Percentiles rank a stretch among this genome's conserved stretches.
phyloP scores from a whole-genome alignment of 2,113 vertebrate species.

The Galeopterus variegatus region DNA sequence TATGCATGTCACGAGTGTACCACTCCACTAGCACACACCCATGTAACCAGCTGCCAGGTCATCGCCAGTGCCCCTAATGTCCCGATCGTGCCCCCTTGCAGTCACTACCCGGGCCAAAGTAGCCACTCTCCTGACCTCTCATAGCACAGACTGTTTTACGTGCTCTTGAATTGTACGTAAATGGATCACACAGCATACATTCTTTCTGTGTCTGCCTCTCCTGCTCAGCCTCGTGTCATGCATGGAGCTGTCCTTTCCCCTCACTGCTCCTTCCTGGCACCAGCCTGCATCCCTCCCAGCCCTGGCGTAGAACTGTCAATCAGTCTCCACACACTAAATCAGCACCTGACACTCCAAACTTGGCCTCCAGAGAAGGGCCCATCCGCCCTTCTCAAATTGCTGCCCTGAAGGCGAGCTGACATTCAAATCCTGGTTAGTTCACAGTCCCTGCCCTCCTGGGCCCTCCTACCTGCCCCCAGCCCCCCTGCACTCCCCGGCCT shows the following conservation, averaged over 20 bases:
- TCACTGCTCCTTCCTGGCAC: neutral
- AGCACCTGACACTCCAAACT: neutral
- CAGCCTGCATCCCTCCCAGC: neutral
- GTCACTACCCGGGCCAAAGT: neutral
- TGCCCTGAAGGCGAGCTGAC: neutral
- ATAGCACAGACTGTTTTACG: neutral
- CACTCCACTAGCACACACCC: neutral
- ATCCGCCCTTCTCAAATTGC: neutral
- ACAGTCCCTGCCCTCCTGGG: rapidly evolving
- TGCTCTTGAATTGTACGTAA: neutral
- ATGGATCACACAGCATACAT: neutral
- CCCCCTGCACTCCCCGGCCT: too few species aligned
- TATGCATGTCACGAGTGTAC: neutral
- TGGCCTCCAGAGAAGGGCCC: neutral
- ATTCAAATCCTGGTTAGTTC: neutral
- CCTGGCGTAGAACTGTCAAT: neutral
- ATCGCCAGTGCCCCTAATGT: neutral
- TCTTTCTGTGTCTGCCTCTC: neutral
- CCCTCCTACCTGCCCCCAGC: neutral
- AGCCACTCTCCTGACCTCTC: too few species aligned
- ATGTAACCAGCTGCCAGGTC: neutral
- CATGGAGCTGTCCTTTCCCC: too few species aligned
- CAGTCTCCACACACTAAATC: neutral
- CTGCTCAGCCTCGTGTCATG: too few species aligned
- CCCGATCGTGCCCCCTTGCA: rapidly evolving